Conservation (phyloP, 2,113 vertebrate species). For the Glaucomys volans region DNA sequence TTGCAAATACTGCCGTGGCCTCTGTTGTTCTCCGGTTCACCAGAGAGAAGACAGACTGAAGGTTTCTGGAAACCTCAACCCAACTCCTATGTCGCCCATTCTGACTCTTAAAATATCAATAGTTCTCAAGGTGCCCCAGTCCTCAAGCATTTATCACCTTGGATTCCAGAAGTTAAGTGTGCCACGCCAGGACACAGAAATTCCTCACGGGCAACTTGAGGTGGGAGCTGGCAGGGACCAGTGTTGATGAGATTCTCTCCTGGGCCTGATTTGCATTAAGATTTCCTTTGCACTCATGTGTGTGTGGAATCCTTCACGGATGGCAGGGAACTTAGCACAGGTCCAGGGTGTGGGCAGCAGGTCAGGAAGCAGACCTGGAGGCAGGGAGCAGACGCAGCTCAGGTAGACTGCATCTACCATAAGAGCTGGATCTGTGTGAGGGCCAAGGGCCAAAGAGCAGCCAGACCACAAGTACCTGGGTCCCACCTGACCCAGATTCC, state of each 20-base stretch:
- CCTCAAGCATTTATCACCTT: neutral
- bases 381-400: neutral
- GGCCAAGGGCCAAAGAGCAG: neutral
- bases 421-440: neutral
- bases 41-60: neutral
- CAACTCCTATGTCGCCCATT: neutral
- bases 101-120: neutral
- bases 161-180: neutral
- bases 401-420: neutral
- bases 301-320: neutral
- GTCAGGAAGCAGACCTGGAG: neutral
- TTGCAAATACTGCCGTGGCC: neutral
- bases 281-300: neutral
- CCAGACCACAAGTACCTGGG: neutral
- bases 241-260: neutral
- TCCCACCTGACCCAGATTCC: neutral
- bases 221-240: neutral
- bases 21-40: neutral
- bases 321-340: neutral
- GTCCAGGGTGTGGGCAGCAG: neutral
- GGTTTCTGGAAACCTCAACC: neutral
- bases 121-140: neutral
- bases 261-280: neutral
- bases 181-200: neutral
- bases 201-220: neutral